A percentile compares a stretch with the other conserved stretches of the same genome.
phyloP scores from a whole-genome alignment of 1,140 invertebrate species.

The Tigriopus japonicus region DNA sequence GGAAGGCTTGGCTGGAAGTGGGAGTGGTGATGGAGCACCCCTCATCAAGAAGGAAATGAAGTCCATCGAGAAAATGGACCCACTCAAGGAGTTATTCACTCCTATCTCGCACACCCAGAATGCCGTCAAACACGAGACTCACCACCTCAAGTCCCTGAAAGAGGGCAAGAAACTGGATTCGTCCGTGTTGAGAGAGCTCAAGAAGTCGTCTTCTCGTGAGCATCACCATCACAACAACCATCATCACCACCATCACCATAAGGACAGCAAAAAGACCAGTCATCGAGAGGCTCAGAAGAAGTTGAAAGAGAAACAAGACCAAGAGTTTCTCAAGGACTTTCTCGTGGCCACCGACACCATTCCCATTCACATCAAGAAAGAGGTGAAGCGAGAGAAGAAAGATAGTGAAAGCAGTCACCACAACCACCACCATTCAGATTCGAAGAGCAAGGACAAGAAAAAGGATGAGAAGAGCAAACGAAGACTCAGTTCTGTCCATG shows the following conservation, averaged over 20 bases:
- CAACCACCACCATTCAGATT: background rate
- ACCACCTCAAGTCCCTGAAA: no score
- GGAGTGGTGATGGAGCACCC: background rate
- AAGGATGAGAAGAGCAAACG: constrained; percentile 4
- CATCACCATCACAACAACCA: background rate
- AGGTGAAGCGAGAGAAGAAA: background rate
- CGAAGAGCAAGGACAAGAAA: background rate
- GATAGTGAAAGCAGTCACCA: background rate
- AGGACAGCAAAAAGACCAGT: background rate
- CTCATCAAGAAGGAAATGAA: background rate
- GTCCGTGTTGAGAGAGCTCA: no score
- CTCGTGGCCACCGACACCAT: background rate
- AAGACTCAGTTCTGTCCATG: background rate
- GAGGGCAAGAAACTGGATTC: no score
- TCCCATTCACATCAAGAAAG: background rate
- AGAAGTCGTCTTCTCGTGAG: no score
- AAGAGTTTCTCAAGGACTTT: background rate
- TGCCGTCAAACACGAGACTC: background rate
- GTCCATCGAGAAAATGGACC: no score
- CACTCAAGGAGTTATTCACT: constrained; percentile 3
- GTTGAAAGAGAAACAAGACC: background rate
- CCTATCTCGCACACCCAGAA: background rate
- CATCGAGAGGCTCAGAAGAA: constrained; percentile 1
- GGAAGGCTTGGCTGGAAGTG: no score
- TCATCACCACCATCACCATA: background rate